These are phyloP conservation scores for Eupleurogrammus muticus DNA, from an alignment of 2,797 vertebrate genomes.

Conservation along the genomic window DNA sequence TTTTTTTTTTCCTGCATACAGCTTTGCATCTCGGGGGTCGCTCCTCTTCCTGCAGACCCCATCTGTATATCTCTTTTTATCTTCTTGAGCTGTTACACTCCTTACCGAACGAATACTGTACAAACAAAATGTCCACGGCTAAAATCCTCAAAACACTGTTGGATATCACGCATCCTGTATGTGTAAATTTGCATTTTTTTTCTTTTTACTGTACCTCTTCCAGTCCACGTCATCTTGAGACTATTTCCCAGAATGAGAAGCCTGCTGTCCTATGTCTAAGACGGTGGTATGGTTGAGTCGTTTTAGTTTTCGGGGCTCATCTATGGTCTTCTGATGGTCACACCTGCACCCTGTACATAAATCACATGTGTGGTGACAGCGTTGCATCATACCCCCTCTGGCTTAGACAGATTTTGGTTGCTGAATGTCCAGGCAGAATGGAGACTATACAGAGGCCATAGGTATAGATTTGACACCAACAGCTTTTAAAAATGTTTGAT, in stretches of 20 bases:
- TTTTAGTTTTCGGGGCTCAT: neutral
- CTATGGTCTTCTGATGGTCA: neutral
- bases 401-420: neutral
- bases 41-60: constrained; percentile 20
- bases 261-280: constrained; percentile 4
- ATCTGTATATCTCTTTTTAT: neutral
- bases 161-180: neutral
- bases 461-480: neutral
- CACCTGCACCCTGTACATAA: neutral
- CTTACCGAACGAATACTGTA: neutral
- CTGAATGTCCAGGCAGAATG: constrained; percentile 1
- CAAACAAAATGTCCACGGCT: neutral
- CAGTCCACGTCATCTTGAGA: neutral
- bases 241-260: constrained; percentile 35
- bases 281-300: neutral
- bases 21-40: neutral
- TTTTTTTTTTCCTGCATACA: constrained; percentile 53
- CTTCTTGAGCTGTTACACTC: neutral
- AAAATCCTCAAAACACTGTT: neutral
- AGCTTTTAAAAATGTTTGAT: neutral
- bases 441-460: neutral
- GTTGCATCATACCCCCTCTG: neutral
- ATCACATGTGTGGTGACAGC: neutral
- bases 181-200: neutral
- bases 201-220: neutral